A percentile compares a stretch with the other conserved stretches of the same genome.
Conservation (phyloP, 2,888 invertebrate genomes). For the Gymnoscelis rufifasciata region DNA sequence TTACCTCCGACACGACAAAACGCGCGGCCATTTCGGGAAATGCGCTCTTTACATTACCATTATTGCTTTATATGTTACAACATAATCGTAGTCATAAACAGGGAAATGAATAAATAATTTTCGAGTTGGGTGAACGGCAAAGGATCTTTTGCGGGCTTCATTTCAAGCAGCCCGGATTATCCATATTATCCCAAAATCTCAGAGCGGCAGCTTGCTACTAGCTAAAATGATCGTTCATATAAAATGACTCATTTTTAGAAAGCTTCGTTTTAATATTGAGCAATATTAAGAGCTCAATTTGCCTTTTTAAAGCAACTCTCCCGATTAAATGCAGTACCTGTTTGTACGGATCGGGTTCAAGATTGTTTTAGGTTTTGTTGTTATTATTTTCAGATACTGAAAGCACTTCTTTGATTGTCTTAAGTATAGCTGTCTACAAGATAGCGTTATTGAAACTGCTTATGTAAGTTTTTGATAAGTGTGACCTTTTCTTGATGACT, state of each 20-base stretch:
- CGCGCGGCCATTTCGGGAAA: constrained; percentile 21
- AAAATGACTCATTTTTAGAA: constrained; percentile 60
- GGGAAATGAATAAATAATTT: constrained; percentile 67
- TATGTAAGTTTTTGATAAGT: too few species aligned
- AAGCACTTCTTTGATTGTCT: too few species aligned
- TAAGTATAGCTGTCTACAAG: too few species aligned
- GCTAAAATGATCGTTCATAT: constrained; percentile 51
- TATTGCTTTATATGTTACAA: constrained; percentile 40
- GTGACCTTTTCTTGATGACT: too few species aligned
- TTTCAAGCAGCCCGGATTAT: constrained; percentile 64
- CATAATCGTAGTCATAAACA: constrained; percentile 52
- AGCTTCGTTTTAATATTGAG: constrained; percentile 51
- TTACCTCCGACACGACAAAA: constrained; percentile 15
- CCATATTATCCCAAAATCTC: constrained; percentile 73
- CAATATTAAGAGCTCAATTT: constrained; percentile 46
- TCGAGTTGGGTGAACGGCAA: constrained; percentile 55
- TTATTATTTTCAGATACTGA: constrained; percentile 3
- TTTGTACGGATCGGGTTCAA: constrained; percentile 9
- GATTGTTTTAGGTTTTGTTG: constrained; percentile 7
- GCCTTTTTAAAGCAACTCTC: constrained; percentile 30
- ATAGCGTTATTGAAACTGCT: too few species aligned
- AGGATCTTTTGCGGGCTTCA: constrained; percentile 59
- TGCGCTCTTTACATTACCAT: constrained; percentile 35
- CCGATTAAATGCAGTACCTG: constrained; percentile 2
- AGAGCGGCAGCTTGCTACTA: constrained; percentile 49